Percentiles rank a stretch among this genome's conserved stretches.
These are phyloP conservation scores for Neodiprion fabricii DNA, from an alignment of 1,140 invertebrate species.

Conservation along the genomic window DNA sequence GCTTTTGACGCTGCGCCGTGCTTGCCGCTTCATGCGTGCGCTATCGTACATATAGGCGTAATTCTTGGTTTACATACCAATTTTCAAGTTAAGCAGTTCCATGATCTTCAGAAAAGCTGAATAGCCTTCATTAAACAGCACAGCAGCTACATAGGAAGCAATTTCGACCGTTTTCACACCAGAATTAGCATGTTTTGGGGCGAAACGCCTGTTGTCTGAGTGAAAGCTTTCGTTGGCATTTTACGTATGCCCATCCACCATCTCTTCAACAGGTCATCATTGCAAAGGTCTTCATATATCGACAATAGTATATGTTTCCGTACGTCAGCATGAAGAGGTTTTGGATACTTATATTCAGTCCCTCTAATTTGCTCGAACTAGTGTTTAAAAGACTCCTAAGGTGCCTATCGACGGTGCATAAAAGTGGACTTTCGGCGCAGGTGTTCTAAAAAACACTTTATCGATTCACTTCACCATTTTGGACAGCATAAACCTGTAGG, in stretches of 20 bases:
- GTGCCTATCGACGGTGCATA: too few species aligned
- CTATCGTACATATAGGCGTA: slow-evolving; percentile 15
- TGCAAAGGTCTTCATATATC: slow-evolving; percentile 1
- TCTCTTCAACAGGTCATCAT: neutral
- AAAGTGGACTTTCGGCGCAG: too few species aligned
- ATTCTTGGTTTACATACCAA: slow-evolving; percentile 12
- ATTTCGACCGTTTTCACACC: slow-evolving; percentile 2
- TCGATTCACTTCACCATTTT: too few species aligned
- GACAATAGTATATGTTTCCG: neutral
- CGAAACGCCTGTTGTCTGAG: neutral
- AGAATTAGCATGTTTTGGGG: slow-evolving; percentile 4
- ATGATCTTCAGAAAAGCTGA: slow-evolving; percentile 10
- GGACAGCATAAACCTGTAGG: too few species aligned
- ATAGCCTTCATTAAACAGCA: slow-evolving; percentile 17
- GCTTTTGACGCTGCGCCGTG: slow-evolving; percentile 9
- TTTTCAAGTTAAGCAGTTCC: slow-evolving; percentile 14
- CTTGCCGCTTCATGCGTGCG: slow-evolving; percentile 15
- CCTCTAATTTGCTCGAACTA: too few species aligned
- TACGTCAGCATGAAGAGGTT: slow-evolving; percentile 5
- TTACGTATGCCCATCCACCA: neutral
- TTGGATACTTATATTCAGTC: too few species aligned
- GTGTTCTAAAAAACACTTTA: too few species aligned
- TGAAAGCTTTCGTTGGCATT: neutral
- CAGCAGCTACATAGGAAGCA: slow-evolving; percentile 15
- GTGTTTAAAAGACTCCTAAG: too few species aligned